A percentile compares a stretch with the other conserved stretches of the same genome.
Evolutionary conservation across 2,113 vertebrate genomes (phyloP).

Genomic region (Saimiri boliviensis): DNA sequence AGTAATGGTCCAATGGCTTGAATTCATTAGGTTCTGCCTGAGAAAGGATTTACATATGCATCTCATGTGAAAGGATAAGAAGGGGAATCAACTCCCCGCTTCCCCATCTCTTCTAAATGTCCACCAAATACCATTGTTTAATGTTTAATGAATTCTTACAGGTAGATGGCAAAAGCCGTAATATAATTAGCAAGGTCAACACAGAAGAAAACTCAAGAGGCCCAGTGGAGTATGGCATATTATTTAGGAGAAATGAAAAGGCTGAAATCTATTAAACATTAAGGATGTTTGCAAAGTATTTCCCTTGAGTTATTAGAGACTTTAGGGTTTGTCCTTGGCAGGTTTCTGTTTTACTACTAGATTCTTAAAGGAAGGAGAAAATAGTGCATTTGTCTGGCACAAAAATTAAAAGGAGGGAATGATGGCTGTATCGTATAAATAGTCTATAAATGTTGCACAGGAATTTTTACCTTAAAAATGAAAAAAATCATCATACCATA

Average conservation of each 20-base stretch:
- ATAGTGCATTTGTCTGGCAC: not conserved
- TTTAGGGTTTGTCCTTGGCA: not conserved
- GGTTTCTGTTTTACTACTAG: not conserved
- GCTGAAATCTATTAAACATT: constrained; percentile 59
- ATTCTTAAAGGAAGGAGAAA: not conserved
- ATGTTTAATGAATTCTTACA: constrained; percentile 73
- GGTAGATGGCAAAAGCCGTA: constrained; percentile 75
- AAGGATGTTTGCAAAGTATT: not conserved
- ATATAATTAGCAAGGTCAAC: constrained; percentile 79
- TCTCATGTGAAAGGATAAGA: not conserved
- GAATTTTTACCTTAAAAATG: not conserved
- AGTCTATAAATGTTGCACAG: not conserved
- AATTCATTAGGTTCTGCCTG: constrained; percentile 24
- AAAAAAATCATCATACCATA: not conserved
- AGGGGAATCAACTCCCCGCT: constrained; percentile 54
- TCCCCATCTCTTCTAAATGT: not conserved
- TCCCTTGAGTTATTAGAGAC: constrained; percentile 11
- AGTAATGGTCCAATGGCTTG: not conserved
- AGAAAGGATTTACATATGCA: not conserved
- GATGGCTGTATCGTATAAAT: not conserved
- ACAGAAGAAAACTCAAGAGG: constrained; percentile 62
- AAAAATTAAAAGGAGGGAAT: not conserved
- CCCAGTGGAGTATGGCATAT: constrained; percentile 20
- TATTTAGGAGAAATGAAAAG: constrained; percentile 58
- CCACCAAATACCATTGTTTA: constrained; percentile 25